Base-by-base conservation (phyloP, 2,797 vertebrate genomes). In the Chiroxiphia lanceolata region DNA sequence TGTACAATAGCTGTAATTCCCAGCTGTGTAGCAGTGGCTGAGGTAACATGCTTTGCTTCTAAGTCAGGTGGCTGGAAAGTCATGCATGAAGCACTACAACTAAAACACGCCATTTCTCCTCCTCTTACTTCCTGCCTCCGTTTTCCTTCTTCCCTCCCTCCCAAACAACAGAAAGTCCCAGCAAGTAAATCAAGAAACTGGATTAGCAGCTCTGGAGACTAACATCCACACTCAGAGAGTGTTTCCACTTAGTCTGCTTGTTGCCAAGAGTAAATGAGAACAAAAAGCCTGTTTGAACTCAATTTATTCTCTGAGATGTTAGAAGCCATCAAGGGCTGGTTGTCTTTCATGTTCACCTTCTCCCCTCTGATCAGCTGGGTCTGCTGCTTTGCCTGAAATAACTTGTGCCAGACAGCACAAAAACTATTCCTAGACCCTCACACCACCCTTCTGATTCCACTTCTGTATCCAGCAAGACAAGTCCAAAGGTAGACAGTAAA, bases 121-220 rank as follows among this genome's bases (percentile, higher is more conserved):
- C 47, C 71, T 89, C 11, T 0, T 26, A 44, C 33, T 71, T 77
- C 69, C 47, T 15, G 31, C 26, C n/a, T 33, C 26, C 29, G 38
- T 83, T 57, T 50, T 44, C 36, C 50, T 38, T 26, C n/a, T 51
- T 31, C 26, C 4, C 13, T 21, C 1, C 14, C 16, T 87, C 57
- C 33, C 44, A 65, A 51, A 56, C 26, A 38, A 56, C 26, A 65
- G 67, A 59, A 40, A 65, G 17, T 53, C 50, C 75, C 60, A 89
- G 27, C 36, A 78, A 78, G 63, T 83, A 75, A 88, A 87, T 75
- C 34, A 79, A 75, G 59, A 59, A 92, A 61, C 23, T 22, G 47
- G 40, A 77, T 90, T 69, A 83, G 63, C 44, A 89, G 45, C 27
- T 22, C n/a, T 64, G 54, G n/a, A 82, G 51, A 67, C 21, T 27